Evolutionary conservation across 2,888 invertebrate species (phyloP).

Genomic region (Lottia gigantea): DNA sequence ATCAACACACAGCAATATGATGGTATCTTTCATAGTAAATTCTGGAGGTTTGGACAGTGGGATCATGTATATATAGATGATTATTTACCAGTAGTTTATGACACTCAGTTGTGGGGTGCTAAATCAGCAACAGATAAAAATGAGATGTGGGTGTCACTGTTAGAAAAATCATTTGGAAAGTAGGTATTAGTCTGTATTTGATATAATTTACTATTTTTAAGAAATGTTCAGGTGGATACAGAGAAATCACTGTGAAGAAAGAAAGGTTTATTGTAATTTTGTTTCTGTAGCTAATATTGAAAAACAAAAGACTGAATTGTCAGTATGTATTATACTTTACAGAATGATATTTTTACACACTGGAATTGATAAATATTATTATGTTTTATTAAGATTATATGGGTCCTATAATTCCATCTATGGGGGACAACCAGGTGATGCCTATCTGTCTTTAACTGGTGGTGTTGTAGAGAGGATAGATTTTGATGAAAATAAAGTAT

Average conservation of each 20-base stretch:
- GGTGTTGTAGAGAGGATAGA: slow-evolving; percentile 78
- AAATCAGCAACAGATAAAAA: slow-evolving; percentile 51
- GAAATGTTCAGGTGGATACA: too few relatives aligned
- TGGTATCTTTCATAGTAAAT: slow-evolving; percentile 56
- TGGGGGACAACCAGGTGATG: slow-evolving; percentile 76
- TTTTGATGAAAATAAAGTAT: slow-evolving; percentile 35
- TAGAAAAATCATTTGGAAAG: slow-evolving; percentile 64
- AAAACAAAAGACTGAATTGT: too few relatives aligned
- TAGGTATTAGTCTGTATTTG: slow-evolving; percentile 28
- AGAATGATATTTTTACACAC: too few relatives aligned
- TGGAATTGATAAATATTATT: background rate
- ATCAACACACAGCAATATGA: slow-evolving; percentile 39
- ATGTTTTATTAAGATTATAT: slow-evolving; percentile 69
- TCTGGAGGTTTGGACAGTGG: slow-evolving; percentile 62
- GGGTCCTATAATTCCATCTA: slow-evolving; percentile 77
- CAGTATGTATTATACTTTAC: too few relatives aligned
- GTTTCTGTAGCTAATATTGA: too few relatives aligned
- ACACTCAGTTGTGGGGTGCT: slow-evolving; percentile 50
- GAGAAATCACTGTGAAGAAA: too few relatives aligned
- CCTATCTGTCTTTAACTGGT: slow-evolving; percentile 80
- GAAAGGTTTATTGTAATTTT: too few relatives aligned
- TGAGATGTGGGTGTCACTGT: slow-evolving; percentile 61
- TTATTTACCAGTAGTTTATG: slow-evolving; percentile 51
- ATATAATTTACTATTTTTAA: too few relatives aligned
- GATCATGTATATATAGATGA: slow-evolving; percentile 60